Conservation (phyloP, 2,797 vertebrate genomes). For the Rhinichthys osculus region DNA sequence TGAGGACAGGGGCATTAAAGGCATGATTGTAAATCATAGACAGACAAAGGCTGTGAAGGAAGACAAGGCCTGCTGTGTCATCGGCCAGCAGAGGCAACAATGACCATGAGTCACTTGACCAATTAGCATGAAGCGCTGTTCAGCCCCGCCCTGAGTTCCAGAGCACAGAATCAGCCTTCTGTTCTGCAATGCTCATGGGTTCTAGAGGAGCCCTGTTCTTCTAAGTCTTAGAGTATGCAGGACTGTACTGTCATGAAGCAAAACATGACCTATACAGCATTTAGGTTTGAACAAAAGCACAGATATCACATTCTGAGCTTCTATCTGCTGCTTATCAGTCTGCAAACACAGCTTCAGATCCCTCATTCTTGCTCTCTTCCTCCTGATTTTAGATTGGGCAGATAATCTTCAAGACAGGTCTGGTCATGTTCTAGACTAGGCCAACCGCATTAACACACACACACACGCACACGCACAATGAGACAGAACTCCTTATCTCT, state of each 20-base stretch:
- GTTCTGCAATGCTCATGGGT: slow-evolving; percentile 39
- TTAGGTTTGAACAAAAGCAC: background rate
- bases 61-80: slow-evolving; percentile 60
- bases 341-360: background rate
- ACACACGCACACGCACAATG: background rate
- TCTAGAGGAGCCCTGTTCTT: slow-evolving; percentile 22
- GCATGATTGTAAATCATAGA: slow-evolving; percentile 45
- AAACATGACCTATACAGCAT: background rate
- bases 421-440: slow-evolving; percentile 20
- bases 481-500: background rate
- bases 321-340: slow-evolving; percentile 12
- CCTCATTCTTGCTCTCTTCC: background rate
- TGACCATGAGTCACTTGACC: slow-evolving; percentile 53
- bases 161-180: slow-evolving; percentile 47
- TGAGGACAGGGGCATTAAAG: slow-evolving; percentile 30
- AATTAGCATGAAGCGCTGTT: slow-evolving; percentile 34
- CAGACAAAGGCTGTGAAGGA: slow-evolving; percentile 52
- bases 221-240: background rate
- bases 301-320: background rate
- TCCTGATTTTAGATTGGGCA: slow-evolving; percentile 25
- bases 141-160: slow-evolving; percentile 22
- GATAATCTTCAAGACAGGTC: slow-evolving; percentile 29
- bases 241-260: background rate
- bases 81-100: slow-evolving; percentile 44
- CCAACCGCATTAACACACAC: slow-evolving; percentile 1